Conservation (phyloP, 2,888 invertebrate species). For the Timema podura region DNA sequence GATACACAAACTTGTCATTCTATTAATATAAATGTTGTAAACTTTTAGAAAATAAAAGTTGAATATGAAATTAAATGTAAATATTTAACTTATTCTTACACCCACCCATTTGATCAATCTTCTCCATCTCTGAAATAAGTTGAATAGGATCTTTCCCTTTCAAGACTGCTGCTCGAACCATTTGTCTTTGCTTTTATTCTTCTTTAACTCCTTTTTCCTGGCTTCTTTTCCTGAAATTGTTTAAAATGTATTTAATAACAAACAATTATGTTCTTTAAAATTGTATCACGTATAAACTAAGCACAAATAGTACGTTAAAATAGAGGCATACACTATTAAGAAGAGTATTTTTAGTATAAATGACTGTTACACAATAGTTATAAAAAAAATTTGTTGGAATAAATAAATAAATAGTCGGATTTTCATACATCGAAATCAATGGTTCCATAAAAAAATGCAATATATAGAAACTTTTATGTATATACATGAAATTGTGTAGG, state of each 20-base stretch:
- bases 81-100: slow-evolving; percentile 21
- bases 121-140: slow-evolving; percentile 91
- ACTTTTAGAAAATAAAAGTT: slow-evolving; percentile 1
- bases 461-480: background rate
- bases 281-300: too few species aligned
- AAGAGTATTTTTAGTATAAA: too few species aligned
- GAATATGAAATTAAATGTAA: background rate
- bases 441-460: background rate
- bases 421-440: background rate
- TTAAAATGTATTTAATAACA: too few species aligned
- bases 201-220: slow-evolving; percentile 93
- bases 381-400: too few species aligned
- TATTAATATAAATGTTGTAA: too few species aligned
- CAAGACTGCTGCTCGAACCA: slow-evolving; percentile 92
- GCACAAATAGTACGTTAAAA: too few species aligned
- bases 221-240: slow-evolving; percentile 82
- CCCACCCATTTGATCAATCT: slow-evolving; percentile 97
- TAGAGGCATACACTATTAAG: too few species aligned
- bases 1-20: too few species aligned
- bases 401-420: background rate
- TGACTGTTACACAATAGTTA: too few species aligned
- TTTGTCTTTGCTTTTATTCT: slow-evolving; percentile 96
- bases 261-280: too few species aligned
- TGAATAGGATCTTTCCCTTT: slow-evolving; percentile 97
- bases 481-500: too few species aligned